phyloP scores from a whole-genome alignment of 2,888 invertebrate species.

The Hypercompe scribonia region DNA sequence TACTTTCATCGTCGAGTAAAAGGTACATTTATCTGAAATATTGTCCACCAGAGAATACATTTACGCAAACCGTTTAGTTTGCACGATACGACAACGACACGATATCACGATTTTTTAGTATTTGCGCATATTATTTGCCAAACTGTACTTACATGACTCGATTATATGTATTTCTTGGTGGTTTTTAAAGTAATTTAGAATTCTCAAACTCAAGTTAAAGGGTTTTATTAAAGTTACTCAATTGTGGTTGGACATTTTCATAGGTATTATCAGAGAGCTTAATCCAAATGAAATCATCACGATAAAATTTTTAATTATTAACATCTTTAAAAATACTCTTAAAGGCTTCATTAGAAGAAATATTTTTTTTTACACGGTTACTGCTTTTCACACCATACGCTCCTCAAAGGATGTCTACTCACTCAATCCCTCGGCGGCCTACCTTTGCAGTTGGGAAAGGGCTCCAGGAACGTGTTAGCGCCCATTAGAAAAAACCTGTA shows the following conservation, averaged over 20 bases:
- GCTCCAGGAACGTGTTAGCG: too few relatives aligned
- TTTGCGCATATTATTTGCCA: not conserved
- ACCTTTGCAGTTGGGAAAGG: too few relatives aligned
- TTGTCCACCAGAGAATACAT: not conserved
- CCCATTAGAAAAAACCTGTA: too few relatives aligned
- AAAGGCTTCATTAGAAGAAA: too few relatives aligned
- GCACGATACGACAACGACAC: slow-evolving; percentile 12
- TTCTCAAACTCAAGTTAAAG: not conserved
- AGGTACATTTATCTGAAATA: slow-evolving; percentile 7
- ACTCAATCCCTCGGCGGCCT: too few relatives aligned
- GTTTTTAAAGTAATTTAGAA: not conserved
- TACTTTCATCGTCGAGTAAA: not conserved
- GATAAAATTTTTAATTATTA: too few relatives aligned
- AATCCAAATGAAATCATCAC: not conserved
- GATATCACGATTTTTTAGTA: not conserved
- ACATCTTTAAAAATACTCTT: too few relatives aligned
- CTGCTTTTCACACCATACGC: too few relatives aligned
- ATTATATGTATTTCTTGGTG: not conserved
- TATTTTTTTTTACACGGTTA: too few relatives aligned
- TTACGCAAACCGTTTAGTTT: not conserved
- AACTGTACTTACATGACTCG: not conserved
- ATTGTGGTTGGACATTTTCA: not conserved
- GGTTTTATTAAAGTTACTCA: not conserved
- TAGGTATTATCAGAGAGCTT: not conserved
- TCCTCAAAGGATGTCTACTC: too few relatives aligned